Conservation (phyloP, 2,797 vertebrate genomes). For the Cossypha heuglini region DNA sequence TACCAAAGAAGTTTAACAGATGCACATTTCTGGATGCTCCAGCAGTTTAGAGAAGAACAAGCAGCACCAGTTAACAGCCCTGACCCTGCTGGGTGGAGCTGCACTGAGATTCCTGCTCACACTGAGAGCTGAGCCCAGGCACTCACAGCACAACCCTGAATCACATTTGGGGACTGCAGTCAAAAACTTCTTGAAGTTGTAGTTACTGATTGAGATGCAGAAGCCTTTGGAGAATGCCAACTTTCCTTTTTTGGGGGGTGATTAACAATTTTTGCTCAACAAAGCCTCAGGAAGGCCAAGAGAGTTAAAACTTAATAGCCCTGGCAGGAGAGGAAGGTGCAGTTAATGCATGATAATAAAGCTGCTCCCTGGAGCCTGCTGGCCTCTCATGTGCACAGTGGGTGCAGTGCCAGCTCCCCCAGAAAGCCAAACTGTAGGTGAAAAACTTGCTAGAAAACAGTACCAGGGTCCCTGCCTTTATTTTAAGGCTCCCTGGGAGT, state of each 20-base stretch:
- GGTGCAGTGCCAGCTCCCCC: neutral
- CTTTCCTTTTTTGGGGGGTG: neutral
- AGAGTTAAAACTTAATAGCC: conserved; percentile 18
- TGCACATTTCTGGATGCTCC: neutral
- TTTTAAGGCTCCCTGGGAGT: neutral
- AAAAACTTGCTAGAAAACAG: neutral
- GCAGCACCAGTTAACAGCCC: accelerated
- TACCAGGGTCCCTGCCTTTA: neutral
- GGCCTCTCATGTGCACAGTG: neutral
- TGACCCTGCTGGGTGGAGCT: neutral
- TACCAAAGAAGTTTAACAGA: neutral
- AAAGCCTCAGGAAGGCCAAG: neutral
- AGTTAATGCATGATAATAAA: conserved; percentile 37
- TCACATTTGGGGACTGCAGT: neutral
- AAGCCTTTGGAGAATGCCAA: neutral
- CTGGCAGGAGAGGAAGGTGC: neutral
- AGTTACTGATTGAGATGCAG: neutral
- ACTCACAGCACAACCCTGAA: neutral
- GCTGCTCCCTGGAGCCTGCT: neutral
- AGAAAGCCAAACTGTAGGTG: neutral
- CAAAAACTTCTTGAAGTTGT: neutral
- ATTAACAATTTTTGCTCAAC: neutral
- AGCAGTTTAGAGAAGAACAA: neutral
- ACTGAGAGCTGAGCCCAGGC: neutral
- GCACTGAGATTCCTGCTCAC: neutral